phyloP scores from a whole-genome alignment of 2,113 vertebrate species.

The Okapia johnstoni region DNA sequence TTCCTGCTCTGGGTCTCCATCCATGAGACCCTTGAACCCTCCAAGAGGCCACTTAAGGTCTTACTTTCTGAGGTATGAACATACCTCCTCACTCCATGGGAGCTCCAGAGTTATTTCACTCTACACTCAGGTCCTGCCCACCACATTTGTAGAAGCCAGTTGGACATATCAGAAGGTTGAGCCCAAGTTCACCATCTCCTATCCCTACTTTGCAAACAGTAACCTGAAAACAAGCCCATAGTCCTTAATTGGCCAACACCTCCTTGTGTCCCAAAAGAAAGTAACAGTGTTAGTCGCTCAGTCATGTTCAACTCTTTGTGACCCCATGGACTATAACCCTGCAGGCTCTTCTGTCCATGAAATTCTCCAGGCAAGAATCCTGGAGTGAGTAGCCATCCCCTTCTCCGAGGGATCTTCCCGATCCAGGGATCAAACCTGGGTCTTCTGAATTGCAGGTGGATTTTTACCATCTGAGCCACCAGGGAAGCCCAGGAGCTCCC shows the following conservation, averaged over 20 bases:
- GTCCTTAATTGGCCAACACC: rapidly evolving
- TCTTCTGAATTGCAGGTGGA: background rate
- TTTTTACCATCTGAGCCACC: background rate
- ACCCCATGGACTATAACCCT: background rate
- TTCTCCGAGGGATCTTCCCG: background rate
- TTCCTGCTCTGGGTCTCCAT: background rate
- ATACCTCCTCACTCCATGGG: rapidly evolving
- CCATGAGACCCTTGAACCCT: too few relatives aligned
- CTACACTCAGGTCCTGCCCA: background rate
- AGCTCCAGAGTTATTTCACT: background rate
- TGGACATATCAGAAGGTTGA: background rate
- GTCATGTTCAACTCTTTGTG: background rate
- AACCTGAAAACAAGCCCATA: background rate
- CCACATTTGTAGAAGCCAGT: background rate
- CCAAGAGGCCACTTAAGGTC: rapidly evolving
- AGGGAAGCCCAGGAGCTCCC: background rate
- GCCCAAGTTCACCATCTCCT: background rate
- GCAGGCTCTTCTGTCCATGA: background rate
- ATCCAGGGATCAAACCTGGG: background rate
- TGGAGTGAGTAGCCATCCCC: background rate
- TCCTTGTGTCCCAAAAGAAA: background rate
- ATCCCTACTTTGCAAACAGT: background rate
- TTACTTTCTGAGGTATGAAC: too few relatives aligned
- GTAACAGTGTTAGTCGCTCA: rapidly evolving
- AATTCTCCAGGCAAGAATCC: background rate